Base-by-base conservation (phyloP, 2,113 vertebrate species). In the Sceloporus tristichus region DNA sequence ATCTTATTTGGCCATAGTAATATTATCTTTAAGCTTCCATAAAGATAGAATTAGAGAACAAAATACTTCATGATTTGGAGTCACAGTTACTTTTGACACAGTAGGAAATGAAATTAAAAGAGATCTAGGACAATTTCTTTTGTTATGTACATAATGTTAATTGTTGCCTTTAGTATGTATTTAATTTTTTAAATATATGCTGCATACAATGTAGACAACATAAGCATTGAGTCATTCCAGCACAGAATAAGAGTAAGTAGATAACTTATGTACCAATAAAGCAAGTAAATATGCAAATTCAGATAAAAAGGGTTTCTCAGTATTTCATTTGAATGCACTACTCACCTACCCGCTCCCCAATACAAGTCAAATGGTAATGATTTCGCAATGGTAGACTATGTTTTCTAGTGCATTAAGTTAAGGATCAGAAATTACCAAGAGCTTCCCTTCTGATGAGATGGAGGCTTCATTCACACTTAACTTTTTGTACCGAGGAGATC, bases 121-220 rank as follows among this genome's bases (percentile, higher is more conserved):
- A 70, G 40, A 87, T 56, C 70, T 16, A 9, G 38, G 34, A 66
- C 54, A 75, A 38, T 25, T 82, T 82, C 59, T n/a, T 42, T 88
- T 88, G 71, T 66, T 82, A 76, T 66, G 42, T 10, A 53, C 56
- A 82, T 73, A 75, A 82, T 88, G 40, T 75, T 75, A 82, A 88
- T 82, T 88, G 71, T 82, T 82, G 79, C 71, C 73, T 88, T 82
- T 82, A 75, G 53, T 19, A 14, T 66, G 56, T 25, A 66, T 88
- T 82, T 88, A 87, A 82, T 82, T 82, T 88, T 82, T 68, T 38
- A 88, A 87, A 53, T 76, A 82, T 88, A 82, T 11, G 9, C 73
- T 66, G 40, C 75, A n/a, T 56, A 56, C 59, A 82, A 40, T 66
- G 38, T 65, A 66, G 84, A 73, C 74, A 66, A 74, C 74, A 76